Evolutionary conservation across 2,797 vertebrate species (phyloP), one percentile per base, ranked within the genome.

Genomic region (Danio albolineatus): DNA sequence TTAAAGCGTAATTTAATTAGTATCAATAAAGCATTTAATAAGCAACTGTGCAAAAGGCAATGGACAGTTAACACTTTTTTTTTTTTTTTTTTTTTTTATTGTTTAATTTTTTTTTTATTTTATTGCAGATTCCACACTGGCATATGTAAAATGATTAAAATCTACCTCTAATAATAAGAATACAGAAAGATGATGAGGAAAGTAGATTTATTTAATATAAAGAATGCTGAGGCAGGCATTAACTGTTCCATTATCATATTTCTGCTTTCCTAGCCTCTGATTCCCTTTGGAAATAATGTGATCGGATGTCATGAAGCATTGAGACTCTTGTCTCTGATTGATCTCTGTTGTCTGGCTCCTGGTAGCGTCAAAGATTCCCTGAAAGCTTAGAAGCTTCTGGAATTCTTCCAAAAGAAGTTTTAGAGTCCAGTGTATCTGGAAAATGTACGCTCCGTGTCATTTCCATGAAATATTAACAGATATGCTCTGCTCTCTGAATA

Each of bases 381-480:
- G 59, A 79, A 72, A 73, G 77, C 69, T 72, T 56, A 73, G 77
- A 73, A 65, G 77, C 51, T 5, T 73, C 77, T 79, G 77, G 77
- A 65, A 64, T 73, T 48, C 12, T 10, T 73, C 69, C 77, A 79
- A 64, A 73, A 79, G 60, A 9, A 53, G 12, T 72, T 79, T 79
- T 73, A 79, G 19, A 53, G 48, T 14, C 41, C 67, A 44, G 48
- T 36, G 46, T 54, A 64, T 62, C 57, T 62, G 48, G 77, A 39
- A 79, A 73, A 71, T 70, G 70, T 60, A 78, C 17, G 57, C 70
- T 41, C 48, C 6, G 13, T 64, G 49, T 78, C 61, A 73, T 67
- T 59, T 60, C 67, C 61, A 82, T 73, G 81, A 82, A 78, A 78
- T 67, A 82, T 82, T 78, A 28, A 82, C 80, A 73, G 59, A 60